These are phyloP conservation scores for Eilema caniola DNA, from an alignment of 2,888 invertebrate genomes.

Conservation along the genomic window DNA sequence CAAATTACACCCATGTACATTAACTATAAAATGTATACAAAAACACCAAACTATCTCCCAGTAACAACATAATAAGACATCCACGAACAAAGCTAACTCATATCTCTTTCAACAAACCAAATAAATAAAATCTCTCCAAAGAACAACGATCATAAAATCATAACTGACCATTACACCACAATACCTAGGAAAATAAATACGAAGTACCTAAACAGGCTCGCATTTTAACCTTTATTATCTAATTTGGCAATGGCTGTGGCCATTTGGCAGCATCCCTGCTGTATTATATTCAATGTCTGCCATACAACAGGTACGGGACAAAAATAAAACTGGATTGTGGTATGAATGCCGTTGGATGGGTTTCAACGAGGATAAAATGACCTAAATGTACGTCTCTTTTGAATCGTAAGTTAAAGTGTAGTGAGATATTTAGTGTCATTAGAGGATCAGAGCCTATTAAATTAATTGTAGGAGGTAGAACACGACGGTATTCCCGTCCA, in stretches of 20 bases:
- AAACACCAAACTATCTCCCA: neutral
- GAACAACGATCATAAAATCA: slow-evolving; percentile 20
- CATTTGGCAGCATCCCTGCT: slow-evolving; percentile 71
- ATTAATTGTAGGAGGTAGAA: no score
- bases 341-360: slow-evolving; percentile 41
- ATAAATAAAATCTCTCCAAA: slow-evolving; percentile 18
- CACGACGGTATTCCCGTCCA: no score
- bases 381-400: neutral
- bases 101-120: slow-evolving; percentile 11
- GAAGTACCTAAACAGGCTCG: slow-evolving; percentile 55
- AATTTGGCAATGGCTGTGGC: slow-evolving; percentile 74
- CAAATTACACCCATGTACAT: neutral
- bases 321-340: slow-evolving; percentile 45
- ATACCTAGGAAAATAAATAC: slow-evolving; percentile 49
- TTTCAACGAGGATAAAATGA: slow-evolving; percentile 44
- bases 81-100: slow-evolving; percentile 11
- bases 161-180: slow-evolving; percentile 23
- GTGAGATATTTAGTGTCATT: no score
- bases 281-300: slow-evolving; percentile 63
- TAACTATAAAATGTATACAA: neutral
- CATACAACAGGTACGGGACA: slow-evolving; percentile 68
- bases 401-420: neutral
- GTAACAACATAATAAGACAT: slow-evolving; percentile 2
- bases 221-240: slow-evolving; percentile 81
- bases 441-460: no score